Percentiles rank a stretch among this genome's conserved stretches.
Evolutionary conservation across 37 sponge, comb jelly and placozoan species (phyloP).

Genomic region (Halisarca cf. caerulea): DNA sequence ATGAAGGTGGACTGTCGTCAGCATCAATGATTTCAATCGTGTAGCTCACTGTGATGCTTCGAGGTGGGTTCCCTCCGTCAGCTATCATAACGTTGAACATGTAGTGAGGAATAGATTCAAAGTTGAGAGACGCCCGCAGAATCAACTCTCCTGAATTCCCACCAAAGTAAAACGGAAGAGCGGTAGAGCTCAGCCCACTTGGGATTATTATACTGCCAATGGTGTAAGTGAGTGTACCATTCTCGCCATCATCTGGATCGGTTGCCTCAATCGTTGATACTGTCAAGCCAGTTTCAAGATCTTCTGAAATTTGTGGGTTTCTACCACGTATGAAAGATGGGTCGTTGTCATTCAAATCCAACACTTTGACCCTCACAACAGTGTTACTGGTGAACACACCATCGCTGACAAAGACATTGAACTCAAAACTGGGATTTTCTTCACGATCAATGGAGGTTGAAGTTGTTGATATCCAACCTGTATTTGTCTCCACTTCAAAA

Average conservation of each 20-base stretch:
- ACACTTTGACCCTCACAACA: constrained; percentile 34
- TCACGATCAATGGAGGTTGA: constrained; percentile 42
- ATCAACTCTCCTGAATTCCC: constrained; percentile 30
- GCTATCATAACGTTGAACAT: constrained; percentile 34
- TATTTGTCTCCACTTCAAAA: constrained; percentile 38
- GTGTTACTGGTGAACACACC: constrained; percentile 50
- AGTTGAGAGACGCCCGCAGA: background rate
- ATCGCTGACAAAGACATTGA: constrained; percentile 49
- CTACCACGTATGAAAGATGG: constrained; percentile 33
- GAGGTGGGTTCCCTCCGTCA: constrained; percentile 42
- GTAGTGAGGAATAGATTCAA: background rate
- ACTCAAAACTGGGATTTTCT: constrained; percentile 12
- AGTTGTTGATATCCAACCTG: constrained; percentile 45
- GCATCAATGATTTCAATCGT: constrained; percentile 37
- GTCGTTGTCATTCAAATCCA: constrained; percentile 54
- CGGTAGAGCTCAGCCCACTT: background rate
- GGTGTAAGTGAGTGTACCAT: constrained; percentile 20
- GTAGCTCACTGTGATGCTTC: constrained; percentile 7
- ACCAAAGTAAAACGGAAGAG: constrained; percentile 33
- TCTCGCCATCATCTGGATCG: constrained; percentile 34
- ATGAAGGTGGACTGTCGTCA: constrained; percentile 57
- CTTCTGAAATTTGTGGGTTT: constrained; percentile 14
- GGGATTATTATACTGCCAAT: constrained; percentile 19
- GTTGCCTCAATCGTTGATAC: constrained; percentile 35
- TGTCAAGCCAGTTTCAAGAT: background rate